These are phyloP conservation scores for Deilephila elpenor DNA, from an alignment of 2,888 invertebrate species.

Conservation along the genomic window DNA sequence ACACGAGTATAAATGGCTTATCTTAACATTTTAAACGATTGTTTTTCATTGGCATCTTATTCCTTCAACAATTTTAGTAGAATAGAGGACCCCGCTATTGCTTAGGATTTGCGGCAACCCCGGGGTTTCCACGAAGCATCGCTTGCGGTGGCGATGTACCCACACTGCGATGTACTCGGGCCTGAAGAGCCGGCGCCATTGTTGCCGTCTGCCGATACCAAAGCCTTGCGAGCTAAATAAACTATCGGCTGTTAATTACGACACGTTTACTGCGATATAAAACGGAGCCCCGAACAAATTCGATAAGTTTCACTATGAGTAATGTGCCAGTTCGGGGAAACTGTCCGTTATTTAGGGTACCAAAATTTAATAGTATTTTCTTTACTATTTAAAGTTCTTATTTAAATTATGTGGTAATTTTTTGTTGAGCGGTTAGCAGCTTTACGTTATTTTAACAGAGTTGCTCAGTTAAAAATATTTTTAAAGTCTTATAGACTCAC, in stretches of 20 bases:
- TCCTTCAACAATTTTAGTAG: neutral
- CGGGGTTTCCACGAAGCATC: conserved; percentile 3
- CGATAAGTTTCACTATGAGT: conserved; percentile 12
- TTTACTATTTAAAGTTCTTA: too few species aligned
- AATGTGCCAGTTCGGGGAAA: conserved; percentile 1
- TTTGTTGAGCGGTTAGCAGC: neutral
- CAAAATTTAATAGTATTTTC: neutral
- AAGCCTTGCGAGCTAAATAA: neutral
- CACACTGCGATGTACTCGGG: neutral
- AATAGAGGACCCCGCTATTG: neutral
- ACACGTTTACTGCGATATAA: conserved; percentile 19
- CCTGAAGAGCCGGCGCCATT: neutral
- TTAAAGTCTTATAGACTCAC: too few species aligned
- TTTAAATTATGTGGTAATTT: neutral
- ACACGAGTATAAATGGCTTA: too few species aligned
- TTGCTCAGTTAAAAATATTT: too few species aligned
- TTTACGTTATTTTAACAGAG: neutral
- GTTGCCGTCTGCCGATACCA: neutral
- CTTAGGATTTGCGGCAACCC: neutral
- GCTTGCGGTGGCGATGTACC: neutral
- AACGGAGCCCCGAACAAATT: conserved; percentile 13
- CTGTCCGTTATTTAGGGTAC: neutral
- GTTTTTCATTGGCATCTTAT: too few species aligned
- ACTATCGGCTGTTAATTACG: neutral
- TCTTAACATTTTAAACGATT: too few species aligned